phyloP scores from a whole-genome alignment of 2,113 vertebrate species.

The Rhizomys pruinosus region DNA sequence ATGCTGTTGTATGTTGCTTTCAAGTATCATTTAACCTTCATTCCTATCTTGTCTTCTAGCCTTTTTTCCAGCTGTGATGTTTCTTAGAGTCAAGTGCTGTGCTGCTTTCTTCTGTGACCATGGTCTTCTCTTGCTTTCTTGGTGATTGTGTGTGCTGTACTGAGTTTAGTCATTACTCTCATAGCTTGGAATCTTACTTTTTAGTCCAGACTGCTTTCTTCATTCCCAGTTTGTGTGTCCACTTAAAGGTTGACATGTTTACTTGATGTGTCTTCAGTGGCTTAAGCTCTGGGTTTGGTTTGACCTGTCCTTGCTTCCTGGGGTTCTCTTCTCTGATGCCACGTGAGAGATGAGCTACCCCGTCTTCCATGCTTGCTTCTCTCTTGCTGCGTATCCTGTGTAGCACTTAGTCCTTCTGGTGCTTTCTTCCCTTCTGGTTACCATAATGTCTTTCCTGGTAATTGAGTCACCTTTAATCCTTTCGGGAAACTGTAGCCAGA shows the following conservation, averaged over 20 bases:
- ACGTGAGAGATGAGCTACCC: not conserved
- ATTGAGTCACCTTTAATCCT: not conserved
- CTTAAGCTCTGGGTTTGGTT: not conserved
- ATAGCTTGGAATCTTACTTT: not conserved
- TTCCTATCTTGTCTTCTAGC: not conserved
- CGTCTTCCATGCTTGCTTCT: not conserved
- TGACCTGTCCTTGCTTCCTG: not conserved
- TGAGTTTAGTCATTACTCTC: slow-evolving; percentile 4
- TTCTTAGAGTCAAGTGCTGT: slow-evolving; percentile 16
- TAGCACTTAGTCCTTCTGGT: not conserved
- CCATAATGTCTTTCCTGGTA: not conserved
- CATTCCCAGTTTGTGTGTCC: not conserved
- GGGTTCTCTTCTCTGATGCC: not conserved
- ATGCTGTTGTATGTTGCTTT: not conserved
- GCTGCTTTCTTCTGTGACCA: not conserved
- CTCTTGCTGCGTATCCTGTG: not conserved
- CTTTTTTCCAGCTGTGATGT: not conserved
- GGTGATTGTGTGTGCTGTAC: not conserved
- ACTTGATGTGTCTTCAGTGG: not conserved
- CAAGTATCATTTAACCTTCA: slow-evolving; percentile 29
- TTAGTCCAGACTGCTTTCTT: not conserved
- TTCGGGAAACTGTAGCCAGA: not conserved
- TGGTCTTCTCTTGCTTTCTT: slow-evolving; percentile 23
- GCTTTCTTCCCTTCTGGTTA: slow-evolving; percentile 13
- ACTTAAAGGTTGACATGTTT: not conserved